A percentile compares a stretch with the other conserved stretches of the same genome.
Evolutionary conservation across 2,888 invertebrate genomes (phyloP).

Genomic region (Eupithecia subumbrata): DNA sequence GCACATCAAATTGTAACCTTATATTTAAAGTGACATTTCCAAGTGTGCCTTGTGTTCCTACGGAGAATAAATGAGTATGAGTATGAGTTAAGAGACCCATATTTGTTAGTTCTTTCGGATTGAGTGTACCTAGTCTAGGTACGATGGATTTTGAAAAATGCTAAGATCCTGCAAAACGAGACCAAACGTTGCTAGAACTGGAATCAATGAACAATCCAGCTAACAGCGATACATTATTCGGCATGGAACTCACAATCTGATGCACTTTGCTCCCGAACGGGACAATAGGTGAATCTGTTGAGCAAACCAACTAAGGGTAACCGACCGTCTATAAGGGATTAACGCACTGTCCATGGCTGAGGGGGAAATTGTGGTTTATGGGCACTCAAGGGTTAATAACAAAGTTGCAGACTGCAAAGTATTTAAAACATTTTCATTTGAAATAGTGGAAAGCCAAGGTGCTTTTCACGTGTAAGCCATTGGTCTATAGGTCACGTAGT

Average conservation of each 20-base stretch:
- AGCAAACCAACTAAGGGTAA: constrained; percentile 51
- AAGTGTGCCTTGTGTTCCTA: too few species aligned
- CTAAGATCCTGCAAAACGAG: constrained; percentile 8
- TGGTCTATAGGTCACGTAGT: background rate
- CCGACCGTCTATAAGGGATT: constrained; percentile 29
- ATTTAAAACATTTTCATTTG: background rate
- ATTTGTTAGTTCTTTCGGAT: background rate
- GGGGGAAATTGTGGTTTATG: constrained; percentile 9
- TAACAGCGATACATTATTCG: constrained; percentile 61
- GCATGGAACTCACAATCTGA: constrained; percentile 63
- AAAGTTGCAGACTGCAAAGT: background rate
- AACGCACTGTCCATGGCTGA: constrained; percentile 15
- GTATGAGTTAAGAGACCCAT: too few species aligned
- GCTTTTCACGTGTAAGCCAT: background rate
- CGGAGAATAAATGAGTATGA: too few species aligned
- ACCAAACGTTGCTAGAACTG: constrained; percentile 27
- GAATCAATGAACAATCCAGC: constrained; percentile 59
- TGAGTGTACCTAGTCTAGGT: background rate
- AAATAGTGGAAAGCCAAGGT: background rate
- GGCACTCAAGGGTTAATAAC: constrained; percentile 5
- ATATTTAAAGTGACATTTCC: too few species aligned
- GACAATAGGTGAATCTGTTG: constrained; percentile 61
- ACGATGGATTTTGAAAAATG: background rate
- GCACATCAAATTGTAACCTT: too few species aligned
- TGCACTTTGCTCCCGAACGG: constrained; percentile 66